phyloP scores from a whole-genome alignment of 2,797 vertebrate species.

The Heterohyrax brucei region DNA sequence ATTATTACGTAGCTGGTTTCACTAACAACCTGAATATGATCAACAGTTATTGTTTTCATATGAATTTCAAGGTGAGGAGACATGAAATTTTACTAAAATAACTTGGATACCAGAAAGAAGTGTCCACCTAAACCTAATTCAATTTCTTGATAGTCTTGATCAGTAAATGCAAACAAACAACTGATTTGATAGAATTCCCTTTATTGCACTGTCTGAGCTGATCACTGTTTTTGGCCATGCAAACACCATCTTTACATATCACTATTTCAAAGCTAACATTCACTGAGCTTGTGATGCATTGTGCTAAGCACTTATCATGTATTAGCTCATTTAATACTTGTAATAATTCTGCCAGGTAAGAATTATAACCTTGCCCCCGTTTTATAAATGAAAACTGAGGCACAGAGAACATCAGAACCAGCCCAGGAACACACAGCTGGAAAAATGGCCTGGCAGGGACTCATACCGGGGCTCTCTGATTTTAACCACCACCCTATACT shows the following conservation, averaged over 20 bases:
- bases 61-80: constrained; percentile 18
- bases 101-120: constrained; percentile 10
- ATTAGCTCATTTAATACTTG: constrained; percentile 18
- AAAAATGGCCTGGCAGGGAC: neutral
- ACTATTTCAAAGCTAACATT: neutral
- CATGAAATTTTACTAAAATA: constrained; percentile 1
- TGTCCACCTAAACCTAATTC: neutral
- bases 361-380: neutral
- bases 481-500: neutral
- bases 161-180: constrained; percentile 4
- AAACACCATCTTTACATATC: neutral
- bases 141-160: neutral
- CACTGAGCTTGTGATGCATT: neutral
- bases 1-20: neutral
- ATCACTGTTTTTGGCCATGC: neutral
- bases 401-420: neutral
- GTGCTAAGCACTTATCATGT: neutral
- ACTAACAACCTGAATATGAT: constrained; percentile 36
- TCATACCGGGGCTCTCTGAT: neutral
- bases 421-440: neutral
- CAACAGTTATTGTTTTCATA: constrained; percentile 10
- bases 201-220: neutral
- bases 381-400: constrained; percentile 58
- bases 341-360: neutral
- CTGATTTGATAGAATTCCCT: neutral